Evolutionary conservation across 2,888 invertebrate genomes (phyloP), one percentile per base, ranked within the genome.

Genomic region (Tetrapedia diversipes): DNA sequence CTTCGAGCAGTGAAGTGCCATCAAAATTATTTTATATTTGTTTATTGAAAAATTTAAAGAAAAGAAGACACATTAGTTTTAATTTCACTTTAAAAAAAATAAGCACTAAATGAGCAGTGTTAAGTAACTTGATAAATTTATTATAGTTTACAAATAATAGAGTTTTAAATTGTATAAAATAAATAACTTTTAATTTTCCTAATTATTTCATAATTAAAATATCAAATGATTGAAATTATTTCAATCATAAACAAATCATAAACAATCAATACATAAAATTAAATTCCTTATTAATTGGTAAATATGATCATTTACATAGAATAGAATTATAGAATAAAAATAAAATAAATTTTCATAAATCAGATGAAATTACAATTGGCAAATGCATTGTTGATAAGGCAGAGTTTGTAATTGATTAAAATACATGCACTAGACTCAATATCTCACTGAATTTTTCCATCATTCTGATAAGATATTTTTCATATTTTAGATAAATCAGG

Each of bases 391-490:
- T 41, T 43, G 63, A 68, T 61, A 61, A 51, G 29, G 11, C 2
- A 11, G 7, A 3, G 10, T 32, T 51, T 32, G n/a, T 24, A 39
- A n/a, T n/a, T 41, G n/a, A 34, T 61, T 34, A 29, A 16, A 69
- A 39, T 29, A 22, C 22, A 10, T 49, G 43, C 6, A 37, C 16
- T 37, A 34, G 1, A 70, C n/a, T 7, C 14, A 1, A 10, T 54
- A 73, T 73, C 54, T 4, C 16, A 4, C 41, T 22, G 7, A 49
- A 73, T 16, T 56, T 72, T 73, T 63, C 73, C 73, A 47, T 7
- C 6, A 43, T 6, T 0, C 4, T n/a, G 73, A 63, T 73, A 72
- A 61, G 49, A 34, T 56, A 65, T 39, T 16, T 34, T 51, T 29
- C 27, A 29, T 8, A 34, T 34, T 56, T 24, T 11, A 24, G 11